Evolutionary conservation across 2,888 invertebrate species (phyloP).

Genomic region (Thelaira solivaga): DNA sequence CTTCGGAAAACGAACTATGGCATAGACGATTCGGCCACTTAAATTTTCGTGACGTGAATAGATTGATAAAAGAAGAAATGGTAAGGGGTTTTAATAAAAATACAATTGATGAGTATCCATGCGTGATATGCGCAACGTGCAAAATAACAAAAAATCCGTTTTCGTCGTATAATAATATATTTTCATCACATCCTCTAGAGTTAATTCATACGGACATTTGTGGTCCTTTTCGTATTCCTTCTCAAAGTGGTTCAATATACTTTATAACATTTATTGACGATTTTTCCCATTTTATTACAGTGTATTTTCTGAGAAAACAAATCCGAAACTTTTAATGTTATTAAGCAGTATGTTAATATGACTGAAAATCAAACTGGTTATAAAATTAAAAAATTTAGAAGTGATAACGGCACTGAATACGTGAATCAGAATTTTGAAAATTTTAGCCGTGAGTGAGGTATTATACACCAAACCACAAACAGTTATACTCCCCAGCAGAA

Average conservation of each 20-base stretch:
- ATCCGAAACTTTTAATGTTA: constrained; percentile 24
- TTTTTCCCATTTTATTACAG: constrained; percentile 17
- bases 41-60: constrained; percentile 30
- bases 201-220: constrained; percentile 24
- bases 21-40: constrained; percentile 50
- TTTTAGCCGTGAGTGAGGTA: constrained; percentile 37
- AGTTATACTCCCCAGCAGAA: constrained; percentile 63
- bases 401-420: constrained; percentile 48
- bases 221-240: constrained; percentile 39
- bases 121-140: constrained; percentile 13
- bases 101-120: not conserved
- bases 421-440: constrained; percentile 40
- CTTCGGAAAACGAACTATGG: constrained; percentile 31
- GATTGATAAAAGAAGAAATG: constrained; percentile 12
- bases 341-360: constrained; percentile 8
- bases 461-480: constrained; percentile 57
- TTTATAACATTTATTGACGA: constrained; percentile 45
- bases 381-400: constrained; percentile 37
- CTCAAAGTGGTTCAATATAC: constrained; percentile 39
- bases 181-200: not conserved
- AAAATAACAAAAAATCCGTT: constrained; percentile 24
- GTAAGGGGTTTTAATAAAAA: constrained; percentile 14
- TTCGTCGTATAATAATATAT: not conserved
- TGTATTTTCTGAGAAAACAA: constrained; percentile 35
- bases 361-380: constrained; percentile 32